phyloP scores from a whole-genome alignment of 2,113 vertebrate species.

The Takifugu flavidus region DNA sequence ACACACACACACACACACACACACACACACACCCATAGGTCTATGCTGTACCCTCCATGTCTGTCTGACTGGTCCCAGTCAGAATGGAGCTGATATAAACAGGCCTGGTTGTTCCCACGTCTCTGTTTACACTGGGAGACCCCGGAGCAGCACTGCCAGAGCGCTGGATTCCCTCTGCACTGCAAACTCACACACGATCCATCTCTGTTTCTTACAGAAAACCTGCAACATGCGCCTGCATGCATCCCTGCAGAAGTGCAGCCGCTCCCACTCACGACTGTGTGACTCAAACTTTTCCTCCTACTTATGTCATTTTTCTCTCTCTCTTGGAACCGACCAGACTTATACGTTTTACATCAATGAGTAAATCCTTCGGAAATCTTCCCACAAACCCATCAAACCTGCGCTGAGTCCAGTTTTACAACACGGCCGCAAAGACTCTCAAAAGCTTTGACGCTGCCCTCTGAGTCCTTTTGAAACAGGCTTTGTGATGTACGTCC shows the following conservation, averaged over 20 bases:
- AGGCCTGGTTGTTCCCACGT: conserved; percentile 70
- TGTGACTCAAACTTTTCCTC: not conserved
- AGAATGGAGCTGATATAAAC: conserved; percentile 69
- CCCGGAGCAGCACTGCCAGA: conserved; percentile 61
- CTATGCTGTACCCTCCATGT: conserved; percentile 34
- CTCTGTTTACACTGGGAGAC: conserved; percentile 74
- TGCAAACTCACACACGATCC: conserved; percentile 58
- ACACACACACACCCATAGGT: too few species aligned
- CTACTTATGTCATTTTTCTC: not conserved
- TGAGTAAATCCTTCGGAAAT: conserved; percentile 16
- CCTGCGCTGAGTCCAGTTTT: conserved; percentile 27
- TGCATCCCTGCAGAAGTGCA: not conserved
- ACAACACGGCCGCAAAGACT: conserved; percentile 28
- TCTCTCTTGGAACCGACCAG: not conserved
- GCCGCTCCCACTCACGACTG: not conserved
- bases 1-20: not conserved
- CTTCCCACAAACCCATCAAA: conserved; percentile 34
- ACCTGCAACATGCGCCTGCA: conserved; percentile 16
- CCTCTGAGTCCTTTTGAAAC: conserved; percentile 43
- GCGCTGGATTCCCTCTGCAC: conserved; percentile 59
- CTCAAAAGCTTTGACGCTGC: conserved; percentile 36
- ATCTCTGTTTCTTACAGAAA: conserved; percentile 47
- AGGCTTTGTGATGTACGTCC: conserved; percentile 53
- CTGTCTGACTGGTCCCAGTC: conserved; percentile 60
- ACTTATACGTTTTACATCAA: conserved; percentile 1